Conservation (phyloP, 2,888 invertebrate species). For the Cordylochernes scorpioides region DNA sequence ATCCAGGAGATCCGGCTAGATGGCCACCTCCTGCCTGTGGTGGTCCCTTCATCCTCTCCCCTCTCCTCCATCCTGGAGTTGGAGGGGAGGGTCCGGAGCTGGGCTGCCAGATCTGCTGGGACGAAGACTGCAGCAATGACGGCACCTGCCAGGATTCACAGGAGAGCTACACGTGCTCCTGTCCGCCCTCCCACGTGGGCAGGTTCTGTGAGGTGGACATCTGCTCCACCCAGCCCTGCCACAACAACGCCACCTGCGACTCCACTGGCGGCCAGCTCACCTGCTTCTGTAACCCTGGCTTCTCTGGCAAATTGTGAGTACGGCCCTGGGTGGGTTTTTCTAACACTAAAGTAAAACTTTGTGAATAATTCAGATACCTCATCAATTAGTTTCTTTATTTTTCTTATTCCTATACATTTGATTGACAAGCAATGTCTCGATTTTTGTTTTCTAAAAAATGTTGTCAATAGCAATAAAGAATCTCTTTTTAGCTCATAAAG, state of each 20-base stretch:
- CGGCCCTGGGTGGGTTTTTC: too few relatives aligned
- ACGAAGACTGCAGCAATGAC: conserved; percentile 35
- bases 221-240: conserved; percentile 27
- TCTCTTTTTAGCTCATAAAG: background rate
- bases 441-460: background rate
- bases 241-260: too few relatives aligned
- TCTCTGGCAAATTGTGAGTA: too few relatives aligned
- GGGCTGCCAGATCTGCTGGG: conserved; percentile 48
- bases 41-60: too few relatives aligned
- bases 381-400: too few relatives aligned
- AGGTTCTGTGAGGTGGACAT: conserved; percentile 6
- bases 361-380: too few relatives aligned
- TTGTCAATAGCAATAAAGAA: background rate
- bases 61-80: too few relatives aligned
- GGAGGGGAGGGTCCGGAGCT: conserved; percentile 4
- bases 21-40: conserved; percentile 51
- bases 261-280: too few relatives aligned
- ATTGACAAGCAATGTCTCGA: too few relatives aligned
- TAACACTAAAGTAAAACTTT: too few relatives aligned
- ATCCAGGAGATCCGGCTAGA: conserved; percentile 63
- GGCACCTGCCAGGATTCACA: conserved; percentile 41
- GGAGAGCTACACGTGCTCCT: conserved; percentile 45
- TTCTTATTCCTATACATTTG: too few relatives aligned
- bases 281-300: too few relatives aligned
- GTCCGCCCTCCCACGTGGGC: conserved; percentile 21